These are phyloP conservation scores for Tenthredo amoena DNA, from an alignment of 2,888 invertebrate genomes.

Conservation along the genomic window DNA sequence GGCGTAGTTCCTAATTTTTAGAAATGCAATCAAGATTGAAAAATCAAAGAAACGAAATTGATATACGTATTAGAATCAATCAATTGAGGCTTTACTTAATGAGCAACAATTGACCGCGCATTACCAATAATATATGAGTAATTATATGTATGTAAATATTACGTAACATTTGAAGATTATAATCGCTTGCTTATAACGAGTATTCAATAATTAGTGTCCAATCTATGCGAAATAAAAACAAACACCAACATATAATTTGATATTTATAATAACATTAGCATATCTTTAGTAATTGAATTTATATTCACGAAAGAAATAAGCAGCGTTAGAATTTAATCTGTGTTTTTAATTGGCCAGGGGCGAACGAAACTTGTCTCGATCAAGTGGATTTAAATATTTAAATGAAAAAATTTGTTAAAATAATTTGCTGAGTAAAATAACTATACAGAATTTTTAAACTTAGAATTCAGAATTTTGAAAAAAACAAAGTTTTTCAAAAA, in stretches of 20 bases:
- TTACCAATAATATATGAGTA: background rate
- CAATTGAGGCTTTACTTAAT: background rate
- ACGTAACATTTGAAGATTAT: background rate
- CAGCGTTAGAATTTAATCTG: background rate
- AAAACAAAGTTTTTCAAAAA: too few species aligned
- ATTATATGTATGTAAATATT: background rate
- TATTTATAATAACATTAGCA: background rate
- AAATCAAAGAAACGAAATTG: background rate
- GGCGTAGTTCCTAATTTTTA: background rate
- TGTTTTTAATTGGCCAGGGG: background rate
- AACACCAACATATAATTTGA: background rate
- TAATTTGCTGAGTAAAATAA: background rate
- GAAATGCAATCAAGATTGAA: background rate
- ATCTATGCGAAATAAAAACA: background rate
- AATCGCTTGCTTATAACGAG: background rate
- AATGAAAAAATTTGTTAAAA: background rate
- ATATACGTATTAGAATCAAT: background rate
- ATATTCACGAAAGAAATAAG: background rate
- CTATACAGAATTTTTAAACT: background rate
- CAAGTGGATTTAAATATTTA: background rate
- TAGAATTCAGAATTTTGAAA: too few species aligned
- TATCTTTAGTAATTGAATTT: background rate
- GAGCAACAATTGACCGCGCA: background rate
- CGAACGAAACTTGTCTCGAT: background rate
- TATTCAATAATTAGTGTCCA: background rate